phyloP scores from a whole-genome alignment of 2,888 invertebrate species.

The Cheilosia scutellata region DNA sequence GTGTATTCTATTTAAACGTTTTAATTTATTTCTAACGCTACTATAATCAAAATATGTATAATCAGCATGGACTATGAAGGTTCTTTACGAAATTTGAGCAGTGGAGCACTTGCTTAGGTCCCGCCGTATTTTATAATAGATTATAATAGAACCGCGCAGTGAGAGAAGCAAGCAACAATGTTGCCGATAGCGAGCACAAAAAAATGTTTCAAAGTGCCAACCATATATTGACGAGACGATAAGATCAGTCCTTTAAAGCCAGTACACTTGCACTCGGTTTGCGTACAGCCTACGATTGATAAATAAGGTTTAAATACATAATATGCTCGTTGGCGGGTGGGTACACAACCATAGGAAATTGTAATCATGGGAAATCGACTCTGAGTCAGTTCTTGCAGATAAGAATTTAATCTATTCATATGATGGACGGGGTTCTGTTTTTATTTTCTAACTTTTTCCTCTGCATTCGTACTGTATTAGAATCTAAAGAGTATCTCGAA shows the following conservation, averaged over 20 bases:
- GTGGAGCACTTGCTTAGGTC: background rate
- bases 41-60: background rate
- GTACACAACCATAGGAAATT: background rate
- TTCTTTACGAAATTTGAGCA: background rate
- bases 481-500: no score
- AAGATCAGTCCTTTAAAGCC: background rate
- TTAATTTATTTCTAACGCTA: conserved; percentile 5
- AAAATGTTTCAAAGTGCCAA: background rate
- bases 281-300: background rate
- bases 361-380: background rate
- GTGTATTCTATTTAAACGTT: conserved; percentile 23
- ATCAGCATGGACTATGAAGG: background rate
- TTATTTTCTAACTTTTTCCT: background rate
- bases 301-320: background rate
- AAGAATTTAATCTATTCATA: background rate
- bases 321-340: background rate
- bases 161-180: conserved; percentile 7
- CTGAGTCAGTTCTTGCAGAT: background rate
- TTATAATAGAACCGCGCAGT: background rate
- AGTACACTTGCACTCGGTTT: conserved; percentile 35
- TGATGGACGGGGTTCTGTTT: background rate
- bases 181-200: conserved; percentile 28
- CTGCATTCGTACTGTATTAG: background rate
- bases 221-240: conserved; percentile 8
- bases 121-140: conserved; percentile 5